A percentile compares a stretch with the other conserved stretches of the same genome.
phyloP scores from a whole-genome alignment of 2,113 vertebrate genomes.

The Silurus asotus region DNA sequence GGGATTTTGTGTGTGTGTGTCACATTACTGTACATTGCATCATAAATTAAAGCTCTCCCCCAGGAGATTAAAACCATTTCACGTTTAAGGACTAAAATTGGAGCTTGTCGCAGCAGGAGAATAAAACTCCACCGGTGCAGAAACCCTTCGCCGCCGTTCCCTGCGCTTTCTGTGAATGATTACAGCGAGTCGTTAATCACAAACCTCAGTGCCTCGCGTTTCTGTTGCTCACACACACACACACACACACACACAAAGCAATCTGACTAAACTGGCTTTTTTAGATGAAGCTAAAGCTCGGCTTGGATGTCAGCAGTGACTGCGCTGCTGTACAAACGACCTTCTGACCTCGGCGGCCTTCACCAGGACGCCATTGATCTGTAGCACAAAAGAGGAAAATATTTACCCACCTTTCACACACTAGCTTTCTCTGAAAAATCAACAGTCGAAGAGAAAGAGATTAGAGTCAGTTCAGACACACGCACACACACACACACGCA shows the following conservation, averaged over 20 bases:
- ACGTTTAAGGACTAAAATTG: conserved; percentile 37
- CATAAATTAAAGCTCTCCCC: conserved; percentile 48
- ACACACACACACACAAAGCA: conserved; percentile 37
- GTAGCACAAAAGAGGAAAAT: conserved; percentile 15
- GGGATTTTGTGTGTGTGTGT: conserved; percentile 38
- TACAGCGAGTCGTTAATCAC: conserved; percentile 22
- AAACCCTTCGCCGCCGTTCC: not conserved
- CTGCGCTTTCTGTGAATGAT: not conserved
- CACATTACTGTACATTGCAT: conserved; percentile 68
- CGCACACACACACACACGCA: conserved; percentile 33
- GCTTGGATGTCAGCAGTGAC: conserved; percentile 21
- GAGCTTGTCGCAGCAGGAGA: conserved; percentile 38
- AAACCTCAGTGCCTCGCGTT: conserved; percentile 38
- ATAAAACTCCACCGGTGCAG: not conserved
- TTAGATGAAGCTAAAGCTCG: conserved; percentile 60
- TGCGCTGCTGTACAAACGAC: conserved; percentile 42
- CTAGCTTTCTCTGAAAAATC: conserved; percentile 40
- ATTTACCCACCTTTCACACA: conserved; percentile 23
- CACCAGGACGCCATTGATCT: conserved; percentile 50
- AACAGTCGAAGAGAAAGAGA: conserved; percentile 49
- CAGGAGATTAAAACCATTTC: conserved; percentile 57
- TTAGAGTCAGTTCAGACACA: conserved; percentile 25
- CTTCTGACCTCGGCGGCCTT: conserved; percentile 58
- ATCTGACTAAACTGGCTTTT: conserved; percentile 43
- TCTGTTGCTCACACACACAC: conserved; percentile 38